These are phyloP conservation scores for Oscheius myriophilus DNA, from an alignment of 2,888 invertebrate species.

Conservation along the genomic window DNA sequence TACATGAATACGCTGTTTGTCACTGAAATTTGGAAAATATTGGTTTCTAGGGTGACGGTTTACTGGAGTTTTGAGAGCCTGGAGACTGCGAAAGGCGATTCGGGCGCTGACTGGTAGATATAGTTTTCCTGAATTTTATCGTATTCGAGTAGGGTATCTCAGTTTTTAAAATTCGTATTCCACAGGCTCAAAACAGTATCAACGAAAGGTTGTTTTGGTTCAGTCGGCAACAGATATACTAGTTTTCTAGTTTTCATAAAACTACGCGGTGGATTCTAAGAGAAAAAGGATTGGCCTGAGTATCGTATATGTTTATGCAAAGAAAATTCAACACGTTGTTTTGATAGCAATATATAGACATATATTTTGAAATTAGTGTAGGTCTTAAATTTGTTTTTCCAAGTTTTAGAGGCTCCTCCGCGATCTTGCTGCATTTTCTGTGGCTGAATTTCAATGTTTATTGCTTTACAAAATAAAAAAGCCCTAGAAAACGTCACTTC, in stretches of 20 bases:
- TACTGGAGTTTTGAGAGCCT: conserved; percentile 27
- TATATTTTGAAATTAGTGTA: too few species aligned
- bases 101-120: conserved; percentile 41
- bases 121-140: conserved; percentile 54
- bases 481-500: too few species aligned
- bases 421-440: too few species aligned
- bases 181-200: neutral
- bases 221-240: neutral
- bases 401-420: too few species aligned
- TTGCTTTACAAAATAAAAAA: too few species aligned
- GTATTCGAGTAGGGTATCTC: neutral
- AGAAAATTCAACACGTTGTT: too few species aligned
- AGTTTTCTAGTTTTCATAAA: neutral
- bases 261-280: neutral
- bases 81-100: conserved; percentile 33
- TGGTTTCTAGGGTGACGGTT: too few species aligned
- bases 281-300: too few species aligned
- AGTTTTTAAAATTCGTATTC: neutral
- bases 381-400: too few species aligned
- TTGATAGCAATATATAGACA: too few species aligned
- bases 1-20: conserved; percentile 31
- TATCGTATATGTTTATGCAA: too few species aligned
- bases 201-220: neutral
- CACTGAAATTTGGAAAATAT: conserved; percentile 18
- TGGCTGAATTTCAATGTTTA: too few species aligned